phyloP scores from a whole-genome alignment of 2,888 invertebrate genomes.

The Boloria euphrosyne region DNA sequence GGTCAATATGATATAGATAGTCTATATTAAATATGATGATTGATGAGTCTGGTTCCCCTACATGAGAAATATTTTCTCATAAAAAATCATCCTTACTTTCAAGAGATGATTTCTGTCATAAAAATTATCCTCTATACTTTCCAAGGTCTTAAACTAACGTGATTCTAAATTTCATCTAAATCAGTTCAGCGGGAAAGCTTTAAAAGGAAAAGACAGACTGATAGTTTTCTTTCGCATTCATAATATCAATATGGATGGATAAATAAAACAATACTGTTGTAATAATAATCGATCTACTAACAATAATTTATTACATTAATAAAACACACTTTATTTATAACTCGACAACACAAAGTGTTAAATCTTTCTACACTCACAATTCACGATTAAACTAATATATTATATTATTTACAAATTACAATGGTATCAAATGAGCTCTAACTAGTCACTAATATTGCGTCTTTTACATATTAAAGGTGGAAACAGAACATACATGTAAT shows the following conservation, averaged over 20 bases:
- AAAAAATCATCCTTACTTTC: too few relatives aligned
- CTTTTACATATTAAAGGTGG: slow-evolving; percentile 19
- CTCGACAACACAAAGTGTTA: slow-evolving; percentile 64
- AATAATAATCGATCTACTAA: slow-evolving; percentile 79
- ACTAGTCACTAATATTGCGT: slow-evolving; percentile 45
- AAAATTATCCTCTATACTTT: too few relatives aligned
- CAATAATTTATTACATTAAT: slow-evolving; percentile 79
- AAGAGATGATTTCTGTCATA: too few relatives aligned
- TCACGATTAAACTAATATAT: slow-evolving; percentile 52
- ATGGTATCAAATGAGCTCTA: slow-evolving; percentile 47
- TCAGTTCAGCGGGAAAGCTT: too few relatives aligned
- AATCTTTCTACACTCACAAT: slow-evolving; percentile 52
- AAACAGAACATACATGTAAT: slow-evolving; percentile 4
- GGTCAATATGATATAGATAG: too few relatives aligned
- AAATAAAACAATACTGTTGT: slow-evolving; percentile 55
- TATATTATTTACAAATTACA: slow-evolving; percentile 78
- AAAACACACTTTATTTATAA: slow-evolving; percentile 70
- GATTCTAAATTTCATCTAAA: too few relatives aligned
- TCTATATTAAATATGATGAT: too few relatives aligned
- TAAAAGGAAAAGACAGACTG: too few relatives aligned
- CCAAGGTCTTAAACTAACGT: too few relatives aligned
- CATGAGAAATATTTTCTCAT: too few relatives aligned
- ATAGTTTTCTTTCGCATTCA: neutral
- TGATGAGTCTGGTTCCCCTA: too few relatives aligned
- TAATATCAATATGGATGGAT: neutral